A percentile compares a stretch with the other conserved stretches of the same genome.
Evolutionary conservation across 2,113 vertebrate genomes (phyloP).

Genomic region (Lucifuga dentata): DNA sequence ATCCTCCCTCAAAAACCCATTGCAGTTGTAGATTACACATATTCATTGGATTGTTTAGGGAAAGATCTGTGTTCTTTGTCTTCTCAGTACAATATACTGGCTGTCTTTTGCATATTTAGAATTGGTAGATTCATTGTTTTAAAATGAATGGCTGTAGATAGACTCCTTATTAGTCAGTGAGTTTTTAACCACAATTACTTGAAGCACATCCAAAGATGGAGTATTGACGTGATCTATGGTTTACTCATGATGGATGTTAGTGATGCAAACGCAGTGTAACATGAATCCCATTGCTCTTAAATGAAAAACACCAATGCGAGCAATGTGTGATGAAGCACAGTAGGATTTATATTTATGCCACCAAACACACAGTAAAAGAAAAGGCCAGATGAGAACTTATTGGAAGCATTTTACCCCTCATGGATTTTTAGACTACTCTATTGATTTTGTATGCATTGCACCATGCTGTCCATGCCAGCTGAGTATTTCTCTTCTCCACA

Average conservation of each 20-base stretch:
- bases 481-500: conserved; percentile 23
- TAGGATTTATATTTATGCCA: conserved; percentile 34
- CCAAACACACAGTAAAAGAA: conserved; percentile 32
- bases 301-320: conserved; percentile 12
- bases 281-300: neutral
- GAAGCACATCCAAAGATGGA: neutral
- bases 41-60: conserved; percentile 42
- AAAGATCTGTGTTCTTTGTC: neutral
- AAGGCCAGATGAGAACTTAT: conserved; percentile 49
- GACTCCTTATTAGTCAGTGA: neutral
- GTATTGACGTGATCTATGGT: neutral
- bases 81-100: conserved; percentile 2
- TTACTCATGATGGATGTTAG: neutral
- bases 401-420: conserved; percentile 60
- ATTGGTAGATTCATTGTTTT: conserved; percentile 1
- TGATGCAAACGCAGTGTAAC: conserved; percentile 8
- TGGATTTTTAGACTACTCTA: conserved; percentile 52
- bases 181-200: neutral
- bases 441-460: conserved; percentile 62
- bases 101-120: neutral
- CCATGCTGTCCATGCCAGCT: conserved; percentile 16
- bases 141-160: neutral
- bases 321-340: conserved; percentile 5
- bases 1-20: conserved; percentile 28
- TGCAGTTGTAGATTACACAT: conserved; percentile 43